Percentiles rank a stretch among this genome's conserved stretches.
Evolutionary conservation across 2,797 vertebrate genomes (phyloP).

Genomic region (Neoniphon sammara): DNA sequence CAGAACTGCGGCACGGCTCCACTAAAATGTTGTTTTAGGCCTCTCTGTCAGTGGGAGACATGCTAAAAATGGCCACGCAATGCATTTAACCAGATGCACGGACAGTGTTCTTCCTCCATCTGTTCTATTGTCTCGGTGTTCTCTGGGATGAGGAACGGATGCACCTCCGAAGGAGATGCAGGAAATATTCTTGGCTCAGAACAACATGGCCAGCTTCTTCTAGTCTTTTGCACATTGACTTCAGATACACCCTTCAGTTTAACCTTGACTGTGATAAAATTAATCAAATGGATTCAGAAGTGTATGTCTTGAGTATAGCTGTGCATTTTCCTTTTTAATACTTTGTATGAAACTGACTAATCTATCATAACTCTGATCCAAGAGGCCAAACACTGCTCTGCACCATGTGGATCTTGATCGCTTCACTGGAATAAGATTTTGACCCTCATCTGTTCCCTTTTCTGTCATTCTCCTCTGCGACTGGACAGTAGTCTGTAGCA

Average conservation of each 20-base stretch:
- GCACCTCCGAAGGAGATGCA: conserved; percentile 79
- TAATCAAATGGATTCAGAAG: not conserved
- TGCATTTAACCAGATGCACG: conserved; percentile 83
- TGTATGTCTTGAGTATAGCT: not conserved
- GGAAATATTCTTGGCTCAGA: conserved; percentile 79
- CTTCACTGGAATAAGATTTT: not conserved
- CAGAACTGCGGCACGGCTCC: conserved; percentile 63
- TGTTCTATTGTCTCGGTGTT: conserved; percentile 83
- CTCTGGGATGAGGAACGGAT: conserved; percentile 82
- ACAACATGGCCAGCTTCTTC: conserved; percentile 71
- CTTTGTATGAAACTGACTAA: not conserved
- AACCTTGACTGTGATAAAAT: not conserved
- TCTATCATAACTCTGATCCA: not conserved
- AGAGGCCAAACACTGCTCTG: not conserved
- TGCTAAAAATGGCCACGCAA: conserved; percentile 80
- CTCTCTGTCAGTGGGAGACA: conserved; percentile 76
- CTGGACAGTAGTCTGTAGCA: conserved; percentile 30
- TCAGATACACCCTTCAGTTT: conserved; percentile 22
- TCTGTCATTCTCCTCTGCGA: conserved; percentile 6
- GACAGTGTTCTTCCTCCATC: conserved; percentile 84
- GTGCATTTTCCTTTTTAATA: not conserved
- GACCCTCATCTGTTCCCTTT: not conserved
- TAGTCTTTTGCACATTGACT: conserved; percentile 41
- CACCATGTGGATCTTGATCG: not conserved
- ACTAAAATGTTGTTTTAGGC: conserved; percentile 76